Percentiles rank a stretch among this genome's conserved stretches.
phyloP scores from a whole-genome alignment of 2,113 vertebrate genomes.

The Microtus oregoni region DNA sequence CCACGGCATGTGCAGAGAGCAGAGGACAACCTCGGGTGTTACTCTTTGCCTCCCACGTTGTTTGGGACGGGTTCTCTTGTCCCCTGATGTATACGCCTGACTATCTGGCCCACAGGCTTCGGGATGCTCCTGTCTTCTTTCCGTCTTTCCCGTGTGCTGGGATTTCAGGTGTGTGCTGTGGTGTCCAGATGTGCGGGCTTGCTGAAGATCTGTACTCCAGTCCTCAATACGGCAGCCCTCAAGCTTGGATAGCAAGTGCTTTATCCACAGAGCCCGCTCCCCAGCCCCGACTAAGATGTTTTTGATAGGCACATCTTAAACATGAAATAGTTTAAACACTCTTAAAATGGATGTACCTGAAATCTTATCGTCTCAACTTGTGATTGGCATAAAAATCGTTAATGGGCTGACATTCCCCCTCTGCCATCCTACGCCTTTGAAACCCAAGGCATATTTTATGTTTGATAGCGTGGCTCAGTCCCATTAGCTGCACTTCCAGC shows the following conservation, averaged over 20 bases:
- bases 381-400: background rate
- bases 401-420: background rate
- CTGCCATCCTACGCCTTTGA: background rate
- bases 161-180: background rate
- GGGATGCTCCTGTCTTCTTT: background rate
- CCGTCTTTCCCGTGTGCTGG: background rate
- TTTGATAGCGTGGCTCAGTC: accelerated
- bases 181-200: too few relatives aligned
- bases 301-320: background rate
- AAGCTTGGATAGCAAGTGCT: background rate
- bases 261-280: background rate
- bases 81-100: background rate
- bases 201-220: background rate
- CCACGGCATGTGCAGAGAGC: background rate
- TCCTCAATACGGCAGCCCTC: background rate
- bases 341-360: background rate
- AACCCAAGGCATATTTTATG: background rate
- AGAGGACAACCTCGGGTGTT: background rate
- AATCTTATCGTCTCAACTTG: background rate
- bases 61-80: background rate
- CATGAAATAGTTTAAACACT: background rate
- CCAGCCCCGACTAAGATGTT: background rate
- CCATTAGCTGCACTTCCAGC: too few relatives aligned
- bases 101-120: background rate
- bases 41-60: background rate